Evolutionary conservation across 2,113 vertebrate genomes (phyloP).

Genomic region (Copsychus sechellarum): DNA sequence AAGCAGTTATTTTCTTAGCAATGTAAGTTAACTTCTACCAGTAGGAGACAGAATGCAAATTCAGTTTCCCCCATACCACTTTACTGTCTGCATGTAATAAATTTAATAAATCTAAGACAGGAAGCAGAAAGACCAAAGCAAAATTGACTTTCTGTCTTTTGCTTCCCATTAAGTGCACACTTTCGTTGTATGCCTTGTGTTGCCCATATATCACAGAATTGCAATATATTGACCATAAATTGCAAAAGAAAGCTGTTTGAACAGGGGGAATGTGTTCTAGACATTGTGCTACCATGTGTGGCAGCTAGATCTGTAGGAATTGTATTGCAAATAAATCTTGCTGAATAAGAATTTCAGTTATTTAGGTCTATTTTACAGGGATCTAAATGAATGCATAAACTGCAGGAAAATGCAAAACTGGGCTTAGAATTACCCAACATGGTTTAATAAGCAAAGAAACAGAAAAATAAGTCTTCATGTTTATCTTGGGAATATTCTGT

Average conservation of each 20-base stretch:
- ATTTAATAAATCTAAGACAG: neutral
- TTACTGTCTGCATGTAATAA: neutral
- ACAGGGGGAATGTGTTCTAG: neutral
- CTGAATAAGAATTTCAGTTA: neutral
- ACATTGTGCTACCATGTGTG: neutral
- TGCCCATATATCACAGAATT: neutral
- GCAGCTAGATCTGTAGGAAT: neutral
- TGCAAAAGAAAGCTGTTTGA: neutral
- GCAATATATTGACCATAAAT: neutral
- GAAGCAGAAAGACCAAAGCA: neutral
- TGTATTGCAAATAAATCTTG: neutral
- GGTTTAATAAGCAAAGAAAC: neutral
- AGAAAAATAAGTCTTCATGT: neutral
- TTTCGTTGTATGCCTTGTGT: neutral
- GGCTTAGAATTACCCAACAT: neutral
- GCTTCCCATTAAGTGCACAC: neutral
- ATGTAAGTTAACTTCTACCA: neutral
- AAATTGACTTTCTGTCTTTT: neutral
- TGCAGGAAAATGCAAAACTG: neutral
- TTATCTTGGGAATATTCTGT: neutral
- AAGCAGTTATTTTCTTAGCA: neutral
- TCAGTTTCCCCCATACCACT: neutral
- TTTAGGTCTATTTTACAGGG: neutral
- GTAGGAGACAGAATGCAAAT: neutral
- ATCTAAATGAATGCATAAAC: neutral